Percentiles rank a stretch among this genome's conserved stretches.
Evolutionary conservation across 2,888 invertebrate species (phyloP).

Genomic region (Andricus curvator): DNA sequence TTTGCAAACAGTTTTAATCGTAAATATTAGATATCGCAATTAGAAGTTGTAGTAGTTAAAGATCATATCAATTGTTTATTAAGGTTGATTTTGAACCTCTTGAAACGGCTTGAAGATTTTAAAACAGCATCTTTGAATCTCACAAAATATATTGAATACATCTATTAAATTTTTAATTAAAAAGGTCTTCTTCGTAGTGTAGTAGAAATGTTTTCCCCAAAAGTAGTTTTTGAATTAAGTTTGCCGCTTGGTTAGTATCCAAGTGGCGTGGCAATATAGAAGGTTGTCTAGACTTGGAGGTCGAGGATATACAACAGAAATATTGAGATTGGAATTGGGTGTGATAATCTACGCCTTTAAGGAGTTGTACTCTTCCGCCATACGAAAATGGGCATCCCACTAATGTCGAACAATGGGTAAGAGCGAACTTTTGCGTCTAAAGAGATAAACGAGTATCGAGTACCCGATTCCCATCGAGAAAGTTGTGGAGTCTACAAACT

Average conservation of each 20-base stretch:
- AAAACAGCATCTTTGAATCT: background rate
- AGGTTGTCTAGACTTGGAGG: background rate
- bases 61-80: no score
- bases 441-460: background rate
- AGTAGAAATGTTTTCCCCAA: background rate
- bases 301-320: background rate
- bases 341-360: background rate
- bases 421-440: background rate
- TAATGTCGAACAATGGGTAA: conserved; percentile 23
- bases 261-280: background rate
- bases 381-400: conserved; percentile 19
- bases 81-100: background rate
- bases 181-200: background rate
- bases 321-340: background rate
- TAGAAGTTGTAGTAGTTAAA: background rate
- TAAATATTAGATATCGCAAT: background rate
- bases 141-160: no score
- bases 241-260: background rate
- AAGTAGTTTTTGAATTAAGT: background rate
- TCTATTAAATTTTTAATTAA: no score
- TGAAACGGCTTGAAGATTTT: background rate
- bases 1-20: background rate
- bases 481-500: conserved; percentile 19
- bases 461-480: conserved; percentile 23
- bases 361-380: background rate